phyloP scores from a whole-genome alignment of 2,797 vertebrate genomes.

The Staurois parvus region DNA sequence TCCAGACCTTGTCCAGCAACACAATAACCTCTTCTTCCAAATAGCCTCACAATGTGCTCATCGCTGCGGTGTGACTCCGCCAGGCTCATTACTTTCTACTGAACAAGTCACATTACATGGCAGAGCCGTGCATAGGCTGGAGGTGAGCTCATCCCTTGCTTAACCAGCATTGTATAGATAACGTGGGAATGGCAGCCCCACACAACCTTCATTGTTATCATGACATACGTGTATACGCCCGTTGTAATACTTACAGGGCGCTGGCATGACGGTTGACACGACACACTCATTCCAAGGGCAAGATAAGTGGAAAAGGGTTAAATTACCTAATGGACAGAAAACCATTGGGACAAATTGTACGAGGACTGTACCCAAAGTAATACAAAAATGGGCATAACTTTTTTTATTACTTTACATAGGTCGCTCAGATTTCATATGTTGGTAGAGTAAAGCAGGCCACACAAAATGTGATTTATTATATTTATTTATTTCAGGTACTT shows the following conservation, averaged over 20 bases:
- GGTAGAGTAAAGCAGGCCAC: too few relatives aligned
- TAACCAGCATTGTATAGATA: slow-evolving; percentile 40
- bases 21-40: slow-evolving; percentile 40
- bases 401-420: too few relatives aligned
- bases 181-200: background rate
- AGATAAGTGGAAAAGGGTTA: slow-evolving; percentile 1
- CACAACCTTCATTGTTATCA: slow-evolving; percentile 45
- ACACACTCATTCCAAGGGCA: slow-evolving; percentile 31
- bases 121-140: slow-evolving; percentile 25
- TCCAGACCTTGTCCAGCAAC: slow-evolving; percentile 17
- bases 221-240: slow-evolving; percentile 30
- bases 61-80: background rate
- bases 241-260: slow-evolving; percentile 3
- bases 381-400: too few relatives aligned
- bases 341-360: too few relatives aligned
- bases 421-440: too few relatives aligned
- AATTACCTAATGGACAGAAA: too few relatives aligned
- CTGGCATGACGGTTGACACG: background rate
- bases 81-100: slow-evolving; percentile 36
- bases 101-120: slow-evolving; percentile 29
- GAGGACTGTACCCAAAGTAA: too few relatives aligned
- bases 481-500: too few relatives aligned
- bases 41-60: slow-evolving; percentile 31
- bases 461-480: too few relatives aligned
- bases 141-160: slow-evolving; percentile 42